These are phyloP conservation scores for Pristionchus exspectatus DNA, from an alignment of 2,888 invertebrate species.

Conservation along the genomic window DNA sequence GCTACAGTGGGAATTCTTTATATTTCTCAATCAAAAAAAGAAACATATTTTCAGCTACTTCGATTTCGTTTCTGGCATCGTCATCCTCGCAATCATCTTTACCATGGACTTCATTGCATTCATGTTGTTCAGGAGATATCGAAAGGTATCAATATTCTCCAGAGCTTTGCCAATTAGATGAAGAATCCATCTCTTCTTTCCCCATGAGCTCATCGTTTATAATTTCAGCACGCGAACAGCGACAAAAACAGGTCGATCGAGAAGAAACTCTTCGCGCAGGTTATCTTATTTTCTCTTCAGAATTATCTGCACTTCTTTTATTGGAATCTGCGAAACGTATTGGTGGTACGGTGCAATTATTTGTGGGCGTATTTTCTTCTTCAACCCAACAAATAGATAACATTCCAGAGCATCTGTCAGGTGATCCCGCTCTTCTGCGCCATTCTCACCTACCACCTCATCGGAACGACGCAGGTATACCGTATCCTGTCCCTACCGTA, in stretches of 20 bases:
- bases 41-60: background rate
- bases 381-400: background rate
- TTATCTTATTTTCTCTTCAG: background rate
- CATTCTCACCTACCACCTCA: slow-evolving; percentile 40
- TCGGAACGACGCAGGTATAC: background rate
- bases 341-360: background rate
- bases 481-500: background rate
- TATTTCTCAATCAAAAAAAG: background rate
- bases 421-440: slow-evolving; percentile 47
- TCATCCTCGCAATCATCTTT: slow-evolving; percentile 18
- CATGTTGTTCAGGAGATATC: slow-evolving; percentile 1
- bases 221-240: background rate
- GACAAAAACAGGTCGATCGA: background rate
- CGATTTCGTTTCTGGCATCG: slow-evolving; percentile 45
- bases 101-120: slow-evolving; percentile 21
- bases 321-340: background rate
- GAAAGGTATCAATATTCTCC: background rate
- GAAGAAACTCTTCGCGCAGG: slow-evolving; percentile 19
- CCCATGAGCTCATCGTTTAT: background rate
- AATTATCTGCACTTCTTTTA: background rate
- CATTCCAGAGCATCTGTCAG: slow-evolving; percentile 33
- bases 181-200: background rate
- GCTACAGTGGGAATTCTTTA: background rate
- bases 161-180: too few relatives aligned
- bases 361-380: background rate